Evolutionary conservation across 2,113 vertebrate genomes (phyloP).

Genomic region (Cichladusa arquata): DNA sequence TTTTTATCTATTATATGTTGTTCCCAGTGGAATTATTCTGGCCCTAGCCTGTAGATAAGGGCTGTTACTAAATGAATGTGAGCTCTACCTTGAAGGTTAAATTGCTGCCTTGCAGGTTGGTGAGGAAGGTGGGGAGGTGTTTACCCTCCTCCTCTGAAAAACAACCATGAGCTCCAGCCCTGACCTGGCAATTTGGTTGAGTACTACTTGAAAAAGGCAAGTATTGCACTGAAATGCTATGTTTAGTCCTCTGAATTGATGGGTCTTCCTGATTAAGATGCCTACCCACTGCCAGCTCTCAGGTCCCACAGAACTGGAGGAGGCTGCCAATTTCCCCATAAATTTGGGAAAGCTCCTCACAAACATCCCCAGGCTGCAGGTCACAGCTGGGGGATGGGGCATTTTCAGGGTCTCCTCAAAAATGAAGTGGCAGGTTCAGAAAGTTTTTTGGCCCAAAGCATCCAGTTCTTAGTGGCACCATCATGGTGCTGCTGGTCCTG

Average conservation of each 20-base stretch:
- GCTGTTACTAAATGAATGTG: neutral
- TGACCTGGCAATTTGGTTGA: neutral
- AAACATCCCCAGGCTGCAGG: neutral
- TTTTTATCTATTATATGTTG: conserved; percentile 44
- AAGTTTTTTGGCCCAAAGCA: neutral
- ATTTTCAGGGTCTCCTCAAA: neutral
- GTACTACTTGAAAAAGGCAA: neutral
- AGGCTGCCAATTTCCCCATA: neutral
- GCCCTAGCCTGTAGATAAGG: conserved; percentile 1
- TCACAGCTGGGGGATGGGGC: neutral
- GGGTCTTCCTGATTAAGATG: neutral
- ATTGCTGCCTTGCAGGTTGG: neutral
- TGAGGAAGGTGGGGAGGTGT: neutral
- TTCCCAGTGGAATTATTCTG: conserved; percentile 7
- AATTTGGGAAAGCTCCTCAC: neutral
- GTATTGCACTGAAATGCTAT: neutral
- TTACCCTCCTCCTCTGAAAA: neutral
- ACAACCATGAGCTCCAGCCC: neutral
- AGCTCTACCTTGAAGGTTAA: neutral
- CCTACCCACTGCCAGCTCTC: neutral
- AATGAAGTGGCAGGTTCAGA: neutral
- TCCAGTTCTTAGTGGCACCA: accelerated
- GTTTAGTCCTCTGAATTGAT: accelerated
- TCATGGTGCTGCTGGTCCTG: neutral
- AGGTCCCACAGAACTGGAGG: neutral